Base-by-base conservation (phyloP, 2,888 invertebrate genomes). In the Kryphioiulus occultus region DNA sequence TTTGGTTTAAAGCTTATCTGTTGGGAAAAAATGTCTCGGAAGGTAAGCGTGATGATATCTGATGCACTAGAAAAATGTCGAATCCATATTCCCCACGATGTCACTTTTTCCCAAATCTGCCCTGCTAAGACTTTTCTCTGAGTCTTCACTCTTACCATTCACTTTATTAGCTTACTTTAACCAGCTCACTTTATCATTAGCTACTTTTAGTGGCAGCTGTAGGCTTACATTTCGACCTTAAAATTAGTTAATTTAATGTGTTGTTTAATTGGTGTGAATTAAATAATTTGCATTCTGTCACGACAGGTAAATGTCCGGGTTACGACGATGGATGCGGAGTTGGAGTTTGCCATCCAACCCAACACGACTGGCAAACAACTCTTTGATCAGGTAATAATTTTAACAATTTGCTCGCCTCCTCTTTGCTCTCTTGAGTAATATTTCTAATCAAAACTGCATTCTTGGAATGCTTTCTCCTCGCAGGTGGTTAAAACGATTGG, bases 281-380 rank as follows among this genome's bases (percentile, higher is more conserved):
- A 5, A 53, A n/a, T 53, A 30, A 85, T 32, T 59, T 15, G 26
- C 44, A n/a, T 42, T 85, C 19, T 5, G 9, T 89, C 89, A 90
- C 89, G 90, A 89, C 93, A 97, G 97, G 97, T 99, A 95, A 99
- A 99, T 95, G 99, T 99, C 92, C 96, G 99, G 93, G 99, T 99
- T 94, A 99, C 98, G 93, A 99, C 99, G 92, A 99, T 99, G 99
- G 99, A 99, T 94, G 99, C 99, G 93, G 99, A 99, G 95, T 95
- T 99, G 95, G 99, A 99, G 95, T 99, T 99, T 95, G 98, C 99
- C 93, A 99, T 99, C 95, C 99, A 99, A 95, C 97, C 97, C 93
- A 98, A 97, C 92, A 99, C 99, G 91, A 99, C 99, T 91, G 99
- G 99, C 92, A 99, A 99, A 93, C 99, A 99, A 93, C 95, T 99